Base-by-base conservation (phyloP, 2,113 vertebrate species). In the Rhegmatorhina hoffmannsi region DNA sequence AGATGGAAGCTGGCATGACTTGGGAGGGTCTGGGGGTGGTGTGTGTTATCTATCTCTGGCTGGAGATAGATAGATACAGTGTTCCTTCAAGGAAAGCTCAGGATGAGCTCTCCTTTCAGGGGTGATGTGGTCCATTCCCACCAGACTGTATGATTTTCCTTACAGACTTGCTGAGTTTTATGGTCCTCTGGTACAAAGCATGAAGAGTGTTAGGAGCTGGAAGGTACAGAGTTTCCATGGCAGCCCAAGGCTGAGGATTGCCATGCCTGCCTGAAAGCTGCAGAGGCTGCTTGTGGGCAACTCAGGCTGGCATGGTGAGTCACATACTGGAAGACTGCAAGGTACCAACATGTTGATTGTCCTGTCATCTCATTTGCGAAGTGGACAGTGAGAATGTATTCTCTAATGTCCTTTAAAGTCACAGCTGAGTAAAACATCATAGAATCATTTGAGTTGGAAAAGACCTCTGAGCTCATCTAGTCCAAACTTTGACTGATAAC, bases 31-130 rank as follows among this genome's bases (percentile, higher is more conserved):
- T 52, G 36, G 18, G 34, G 25, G 6, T 15, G 11, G 16, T 34
- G 28, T 55, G 52, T 25, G n/a, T 17, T 5, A 1, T 33, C 10
- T 2, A 1, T 20, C 36, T 4, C 40, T 38, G 28, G 13, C 2
- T 62, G 52, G 34, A 88, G 15, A n/a, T n/a, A n/a, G n/a, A n/a
- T n/a, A n/a, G n/a, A n/a, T n/a, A n/a, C n/a, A n/a, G 8, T 16
- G 49, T 34, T 89, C 28, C 13, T 52, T 33, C 38, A 38, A 53
- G 40, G 8, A 19, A 56, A 15, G 46, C 25, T 55, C 26, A 34
- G n/a, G 36, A 33, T 24, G 43, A 70, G 46, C 49, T 74, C 60
- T 74, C 40, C 28, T 17, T 16, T n/a, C 40, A 13, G 46, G 31
- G 47, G 9, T 5, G 25, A 8, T 20, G 31, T 25, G 2, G 24